These are phyloP conservation scores for Lophochroa leadbeateri DNA, from an alignment of 2,113 vertebrate species.

Conservation along the genomic window DNA sequence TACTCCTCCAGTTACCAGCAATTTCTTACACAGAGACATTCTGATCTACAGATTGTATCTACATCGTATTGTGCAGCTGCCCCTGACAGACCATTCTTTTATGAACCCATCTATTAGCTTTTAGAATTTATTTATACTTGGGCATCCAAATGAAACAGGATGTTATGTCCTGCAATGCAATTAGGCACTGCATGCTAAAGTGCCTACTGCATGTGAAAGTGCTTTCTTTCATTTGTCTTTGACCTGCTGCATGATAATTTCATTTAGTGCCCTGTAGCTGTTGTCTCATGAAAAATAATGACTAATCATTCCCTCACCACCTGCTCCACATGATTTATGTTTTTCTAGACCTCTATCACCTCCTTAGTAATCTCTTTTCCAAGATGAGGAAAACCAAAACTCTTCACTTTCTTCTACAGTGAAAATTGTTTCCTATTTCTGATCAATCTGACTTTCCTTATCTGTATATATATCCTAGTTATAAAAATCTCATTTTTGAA, in stretches of 20 bases:
- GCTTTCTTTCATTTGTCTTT: not conserved
- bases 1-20: not conserved
- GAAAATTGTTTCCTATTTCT: not conserved
- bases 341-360: not conserved
- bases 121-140: not conserved
- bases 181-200: not conserved
- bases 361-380: not conserved
- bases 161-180: not conserved
- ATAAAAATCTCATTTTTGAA: not conserved
- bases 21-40: not conserved
- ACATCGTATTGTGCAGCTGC: not conserved
- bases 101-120: not conserved
- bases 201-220: not conserved
- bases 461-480: not conserved
- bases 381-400: not conserved
- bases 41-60: not conserved
- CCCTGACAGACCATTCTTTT: not conserved
- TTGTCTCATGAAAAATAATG: not conserved
- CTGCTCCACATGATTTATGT: not conserved
- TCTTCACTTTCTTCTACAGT: not conserved
- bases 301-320: not conserved
- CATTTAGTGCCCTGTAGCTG: not conserved
- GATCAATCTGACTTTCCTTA: not conserved
- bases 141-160: not conserved
- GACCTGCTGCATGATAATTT: not conserved